Conservation (phyloP, 53 echinoderm and acorn worm genomes). For the Paracentrotus lividus region DNA sequence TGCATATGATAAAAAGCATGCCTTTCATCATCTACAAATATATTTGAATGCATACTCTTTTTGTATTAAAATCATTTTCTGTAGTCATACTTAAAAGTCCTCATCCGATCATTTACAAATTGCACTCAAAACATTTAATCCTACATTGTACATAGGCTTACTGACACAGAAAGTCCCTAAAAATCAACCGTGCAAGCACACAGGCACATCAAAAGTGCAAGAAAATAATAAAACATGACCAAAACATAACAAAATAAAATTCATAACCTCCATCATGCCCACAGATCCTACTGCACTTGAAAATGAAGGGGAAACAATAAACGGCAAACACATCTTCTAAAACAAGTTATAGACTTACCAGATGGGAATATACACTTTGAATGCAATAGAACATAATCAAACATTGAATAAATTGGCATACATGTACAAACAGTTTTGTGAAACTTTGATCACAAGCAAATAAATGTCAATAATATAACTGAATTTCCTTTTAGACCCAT, state of each 20-base stretch:
- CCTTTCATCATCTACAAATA: too few relatives aligned
- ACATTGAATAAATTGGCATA: not conserved
- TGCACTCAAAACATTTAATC: not conserved
- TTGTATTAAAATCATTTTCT: not conserved
- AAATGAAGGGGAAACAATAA: not conserved
- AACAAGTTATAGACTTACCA: constrained; percentile 5
- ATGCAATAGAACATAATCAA: not conserved
- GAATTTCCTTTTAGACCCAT: too few relatives aligned
- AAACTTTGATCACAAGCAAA: not conserved
- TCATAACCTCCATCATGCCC: not conserved
- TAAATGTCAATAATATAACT: too few relatives aligned
- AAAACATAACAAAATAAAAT: not conserved
- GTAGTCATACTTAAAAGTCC: not conserved
- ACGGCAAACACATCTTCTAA: not conserved
- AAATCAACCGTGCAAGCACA: not conserved
- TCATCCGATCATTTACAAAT: not conserved
- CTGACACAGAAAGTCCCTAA: not conserved
- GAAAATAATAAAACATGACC: not conserved
- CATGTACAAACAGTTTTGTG: not conserved
- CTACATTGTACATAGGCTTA: not conserved
- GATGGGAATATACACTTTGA: not conserved
- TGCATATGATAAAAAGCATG: too few relatives aligned
- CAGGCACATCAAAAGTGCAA: constrained; percentile 10
- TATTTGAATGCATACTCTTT: too few relatives aligned
- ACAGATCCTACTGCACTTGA: not conserved